A percentile compares a stretch with the other conserved stretches of the same genome.
Conservation (phyloP, 64 coral and sea anemone genomes). For the Pachyseris speciosa region DNA sequence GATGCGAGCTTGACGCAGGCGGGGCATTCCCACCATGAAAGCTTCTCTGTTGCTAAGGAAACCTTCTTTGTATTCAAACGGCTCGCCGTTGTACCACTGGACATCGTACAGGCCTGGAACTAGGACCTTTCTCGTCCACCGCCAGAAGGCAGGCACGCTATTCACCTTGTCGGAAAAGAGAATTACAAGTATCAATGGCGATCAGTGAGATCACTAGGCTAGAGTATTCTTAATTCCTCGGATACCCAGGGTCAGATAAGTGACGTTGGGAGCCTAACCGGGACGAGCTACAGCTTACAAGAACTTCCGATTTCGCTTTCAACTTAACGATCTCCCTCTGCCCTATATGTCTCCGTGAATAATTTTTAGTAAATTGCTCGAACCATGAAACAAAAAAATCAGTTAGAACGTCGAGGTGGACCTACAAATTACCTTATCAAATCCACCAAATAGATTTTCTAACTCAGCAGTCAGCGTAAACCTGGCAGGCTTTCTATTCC, state of each 20-base stretch:
- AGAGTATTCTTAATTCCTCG: too few species aligned
- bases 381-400: background rate
- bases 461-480: constrained; percentile 36
- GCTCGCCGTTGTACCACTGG: constrained; percentile 65
- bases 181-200: background rate
- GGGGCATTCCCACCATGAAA: constrained; percentile 77
- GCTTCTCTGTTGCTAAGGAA: constrained; percentile 63
- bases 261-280: too few species aligned
- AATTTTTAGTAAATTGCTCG: background rate
- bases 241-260: too few species aligned
- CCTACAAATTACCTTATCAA: constrained; percentile 62
- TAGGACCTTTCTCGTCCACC: constrained; percentile 37
- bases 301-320: too few species aligned
- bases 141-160: constrained; percentile 26
- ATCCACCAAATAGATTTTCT: constrained; percentile 28
- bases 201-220: too few species aligned
- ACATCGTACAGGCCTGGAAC: constrained; percentile 50
- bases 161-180: background rate
- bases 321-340: too few species aligned
- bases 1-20: constrained; percentile 53
- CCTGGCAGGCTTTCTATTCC: constrained; percentile 58
- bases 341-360: background rate
- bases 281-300: too few species aligned
- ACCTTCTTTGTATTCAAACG: constrained; percentile 43
- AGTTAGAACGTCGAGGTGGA: background rate